Conservation (phyloP, 2,797 vertebrate genomes). For the Sarcophilus harrisii region DNA sequence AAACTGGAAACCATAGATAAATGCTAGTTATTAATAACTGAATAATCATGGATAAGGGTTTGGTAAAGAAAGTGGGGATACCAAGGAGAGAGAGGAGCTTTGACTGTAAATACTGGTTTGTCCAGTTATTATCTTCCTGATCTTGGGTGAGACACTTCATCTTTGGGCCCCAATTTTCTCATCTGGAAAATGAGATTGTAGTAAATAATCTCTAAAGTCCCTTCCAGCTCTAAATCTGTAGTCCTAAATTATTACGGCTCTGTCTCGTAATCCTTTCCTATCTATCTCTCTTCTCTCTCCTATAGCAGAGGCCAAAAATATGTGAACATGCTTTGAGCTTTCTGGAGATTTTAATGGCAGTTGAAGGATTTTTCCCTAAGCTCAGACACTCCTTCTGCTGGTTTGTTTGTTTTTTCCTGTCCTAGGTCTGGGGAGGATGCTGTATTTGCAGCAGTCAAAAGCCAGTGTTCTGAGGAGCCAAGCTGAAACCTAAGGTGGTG, state of each 20-base stretch:
- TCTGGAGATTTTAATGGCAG: neutral
- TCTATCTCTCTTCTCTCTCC: neutral
- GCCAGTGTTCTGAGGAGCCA: neutral
- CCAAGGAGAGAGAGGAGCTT: neutral
- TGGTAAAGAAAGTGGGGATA: neutral
- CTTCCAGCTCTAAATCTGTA: neutral
- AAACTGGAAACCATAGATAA: neutral
- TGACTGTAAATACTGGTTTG: neutral
- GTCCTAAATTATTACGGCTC: neutral
- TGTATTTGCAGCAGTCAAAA: neutral
- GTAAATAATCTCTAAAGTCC: neutral
- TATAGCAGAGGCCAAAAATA: neutral
- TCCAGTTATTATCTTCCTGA: neutral
- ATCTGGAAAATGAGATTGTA: neutral
- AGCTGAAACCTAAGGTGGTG: neutral
- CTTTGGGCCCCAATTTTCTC: conserved; percentile 3
- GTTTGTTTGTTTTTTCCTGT: neutral
- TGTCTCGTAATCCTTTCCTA: neutral
- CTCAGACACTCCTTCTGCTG: neutral
- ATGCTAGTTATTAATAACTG: neutral
- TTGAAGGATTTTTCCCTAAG: conserved; percentile 8
- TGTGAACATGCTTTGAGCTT: neutral
- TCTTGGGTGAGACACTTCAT: neutral
- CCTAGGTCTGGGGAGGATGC: neutral
- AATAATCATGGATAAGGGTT: neutral